These are phyloP conservation scores for Muraenolepis orangiensis DNA, from an alignment of 2,797 vertebrate genomes.

Conservation along the genomic window DNA sequence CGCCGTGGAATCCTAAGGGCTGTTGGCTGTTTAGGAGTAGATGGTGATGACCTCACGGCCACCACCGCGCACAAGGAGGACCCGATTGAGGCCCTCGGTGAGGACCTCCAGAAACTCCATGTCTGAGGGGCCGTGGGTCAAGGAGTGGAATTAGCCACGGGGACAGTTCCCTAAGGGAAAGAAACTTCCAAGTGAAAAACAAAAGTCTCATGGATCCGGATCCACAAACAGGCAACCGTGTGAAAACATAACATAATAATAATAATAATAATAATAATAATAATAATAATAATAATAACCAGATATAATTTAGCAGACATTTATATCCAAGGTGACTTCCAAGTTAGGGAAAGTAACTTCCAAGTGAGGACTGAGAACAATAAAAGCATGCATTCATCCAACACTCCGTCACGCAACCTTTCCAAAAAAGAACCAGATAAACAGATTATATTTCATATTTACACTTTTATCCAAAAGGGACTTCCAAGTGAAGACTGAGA, in stretches of 20 bases:
- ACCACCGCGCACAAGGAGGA: constrained; percentile 94
- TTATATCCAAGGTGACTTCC: not conserved
- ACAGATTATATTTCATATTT: no score
- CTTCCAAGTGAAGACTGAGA: not conserved
- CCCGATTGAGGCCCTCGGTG: constrained; percentile 93
- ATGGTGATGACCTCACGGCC: constrained; percentile 99
- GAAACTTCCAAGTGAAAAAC: no score
- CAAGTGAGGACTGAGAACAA: no score
- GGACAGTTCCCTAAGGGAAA: not conserved
- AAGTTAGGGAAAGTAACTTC: no score
- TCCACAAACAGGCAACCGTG: no score
- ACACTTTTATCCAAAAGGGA: not conserved
- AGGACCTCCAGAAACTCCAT: constrained; percentile 99
- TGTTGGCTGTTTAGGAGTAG: constrained; percentile 85
- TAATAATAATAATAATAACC: not conserved
- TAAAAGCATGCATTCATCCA: no score
- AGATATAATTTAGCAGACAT: not conserved
- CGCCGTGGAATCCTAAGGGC: constrained; percentile 19
- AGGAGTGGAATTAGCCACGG: constrained; percentile 16
- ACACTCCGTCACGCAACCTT: no score
- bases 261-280: no score
- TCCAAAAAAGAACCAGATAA: no score
- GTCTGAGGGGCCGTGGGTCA: constrained; percentile 73
- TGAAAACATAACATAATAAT: no score
- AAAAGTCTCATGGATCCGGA: no score